These are phyloP conservation scores for Sebastes matsubarae DNA, from an alignment of 2,797 vertebrate genomes.

Conservation along the genomic window DNA sequence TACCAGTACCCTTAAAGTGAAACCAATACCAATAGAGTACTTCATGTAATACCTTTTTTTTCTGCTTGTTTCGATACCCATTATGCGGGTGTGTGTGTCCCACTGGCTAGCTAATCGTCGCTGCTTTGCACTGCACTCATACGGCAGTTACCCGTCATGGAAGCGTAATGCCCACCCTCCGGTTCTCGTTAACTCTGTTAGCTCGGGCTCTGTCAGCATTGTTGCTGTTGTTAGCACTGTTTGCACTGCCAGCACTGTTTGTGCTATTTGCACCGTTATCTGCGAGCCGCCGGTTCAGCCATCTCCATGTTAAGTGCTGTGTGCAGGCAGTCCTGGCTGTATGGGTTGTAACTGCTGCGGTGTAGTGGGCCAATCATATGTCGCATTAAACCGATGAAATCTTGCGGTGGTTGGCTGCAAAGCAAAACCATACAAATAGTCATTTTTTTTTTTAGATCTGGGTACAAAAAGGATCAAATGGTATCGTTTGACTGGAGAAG, in stretches of 20 bases:
- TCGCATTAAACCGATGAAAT: neutral
- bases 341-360: rapidly evolving
- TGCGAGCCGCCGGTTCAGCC: rapidly evolving
- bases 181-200: neutral
- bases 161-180: too few species aligned
- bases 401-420: neutral
- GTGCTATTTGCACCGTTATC: rapidly evolving
- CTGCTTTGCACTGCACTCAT: too few species aligned
- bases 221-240: too few species aligned
- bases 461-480: neutral
- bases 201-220: neutral
- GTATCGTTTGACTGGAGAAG: neutral
- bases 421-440: neutral
- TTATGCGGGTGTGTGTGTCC: rapidly evolving
- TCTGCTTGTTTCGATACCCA: too few species aligned
- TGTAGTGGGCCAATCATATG: neutral
- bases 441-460: neutral
- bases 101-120: too few species aligned
- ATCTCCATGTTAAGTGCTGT: neutral
- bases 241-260: too few species aligned
- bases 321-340: neutral
- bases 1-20: neutral
- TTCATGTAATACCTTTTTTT: too few species aligned
- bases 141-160: too few species aligned
- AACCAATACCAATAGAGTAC: too few species aligned